phyloP scores from a whole-genome alignment of 2,888 invertebrate genomes.

The Chrysotoxum bicinctum region DNA sequence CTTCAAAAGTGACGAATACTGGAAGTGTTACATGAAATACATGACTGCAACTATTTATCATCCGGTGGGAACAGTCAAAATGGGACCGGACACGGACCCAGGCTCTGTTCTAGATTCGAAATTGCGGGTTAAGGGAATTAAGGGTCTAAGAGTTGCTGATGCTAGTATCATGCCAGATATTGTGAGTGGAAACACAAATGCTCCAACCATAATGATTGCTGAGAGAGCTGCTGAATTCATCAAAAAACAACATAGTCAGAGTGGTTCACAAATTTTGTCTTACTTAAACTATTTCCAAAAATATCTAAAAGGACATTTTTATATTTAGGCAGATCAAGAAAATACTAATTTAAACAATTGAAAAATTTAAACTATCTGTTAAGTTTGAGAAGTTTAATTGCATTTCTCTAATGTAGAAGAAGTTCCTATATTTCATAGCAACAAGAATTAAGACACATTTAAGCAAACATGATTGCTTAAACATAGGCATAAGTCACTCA shows the following conservation, averaged over 20 bases:
- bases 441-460: no score
- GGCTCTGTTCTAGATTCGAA: slow-evolving; percentile 86
- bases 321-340: no score
- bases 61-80: slow-evolving; percentile 86
- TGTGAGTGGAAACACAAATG: slow-evolving; percentile 91
- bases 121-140: slow-evolving; percentile 85
- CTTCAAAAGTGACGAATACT: slow-evolving; percentile 82
- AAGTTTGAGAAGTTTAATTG: no score
- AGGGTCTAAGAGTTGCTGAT: slow-evolving; percentile 86
- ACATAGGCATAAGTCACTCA: no score
- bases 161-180: slow-evolving; percentile 90
- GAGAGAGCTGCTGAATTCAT: slow-evolving; percentile 88
- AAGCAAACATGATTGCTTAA: no score
- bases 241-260: slow-evolving; percentile 73
- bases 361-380: no score
- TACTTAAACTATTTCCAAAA: no score
- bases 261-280: no score
- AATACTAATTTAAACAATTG: no score
- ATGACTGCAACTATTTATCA: slow-evolving; percentile 86
- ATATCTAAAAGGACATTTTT: no score
- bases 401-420: no score
- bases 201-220: slow-evolving; percentile 92
- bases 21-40: slow-evolving; percentile 86
- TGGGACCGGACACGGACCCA: slow-evolving; percentile 85
- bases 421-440: no score